A percentile compares a stretch with the other conserved stretches of the same genome.
Conservation (phyloP, 2,888 invertebrate species). For the Catonia carolina region DNA sequence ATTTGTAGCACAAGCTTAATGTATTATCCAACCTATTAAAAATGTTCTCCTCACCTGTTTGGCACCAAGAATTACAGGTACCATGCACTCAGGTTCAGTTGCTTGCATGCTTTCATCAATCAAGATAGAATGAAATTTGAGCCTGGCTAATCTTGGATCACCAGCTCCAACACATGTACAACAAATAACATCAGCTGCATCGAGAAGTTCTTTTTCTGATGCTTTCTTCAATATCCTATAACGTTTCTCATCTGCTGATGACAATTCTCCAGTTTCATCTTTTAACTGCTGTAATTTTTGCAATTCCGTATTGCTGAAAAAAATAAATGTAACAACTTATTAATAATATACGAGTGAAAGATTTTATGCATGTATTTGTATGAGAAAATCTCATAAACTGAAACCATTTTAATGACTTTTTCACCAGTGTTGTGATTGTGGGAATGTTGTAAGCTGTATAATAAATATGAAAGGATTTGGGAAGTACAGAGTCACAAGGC, state of each 20-base stretch:
- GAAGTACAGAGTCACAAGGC: no score
- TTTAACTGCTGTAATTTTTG: slow-evolving; percentile 93
- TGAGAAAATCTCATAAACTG: neutral
- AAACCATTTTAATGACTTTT: neutral
- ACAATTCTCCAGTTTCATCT: slow-evolving; percentile 96
- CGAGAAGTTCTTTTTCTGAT: slow-evolving; percentile 82
- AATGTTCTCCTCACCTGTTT: slow-evolving; percentile 72
- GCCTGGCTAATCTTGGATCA: slow-evolving; percentile 83
- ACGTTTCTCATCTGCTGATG: slow-evolving; percentile 90
- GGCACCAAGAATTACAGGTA: slow-evolving; percentile 95
- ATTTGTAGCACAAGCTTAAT: no score
- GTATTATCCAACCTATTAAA: no score
- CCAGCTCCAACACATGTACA: slow-evolving; percentile 99
- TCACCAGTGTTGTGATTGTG: no score
- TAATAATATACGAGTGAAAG: slow-evolving; percentile 9
- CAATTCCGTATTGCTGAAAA: slow-evolving; percentile 65
- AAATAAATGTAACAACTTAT: no score
- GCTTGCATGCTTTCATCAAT: slow-evolving; percentile 98
- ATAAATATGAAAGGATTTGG: no score
- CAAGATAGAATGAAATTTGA: slow-evolving; percentile 92
- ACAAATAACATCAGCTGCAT: slow-evolving; percentile 97
- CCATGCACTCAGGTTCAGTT: slow-evolving; percentile 98
- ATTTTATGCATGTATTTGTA: neutral
- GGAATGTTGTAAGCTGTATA: no score
- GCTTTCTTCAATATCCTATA: slow-evolving; percentile 85